phyloP scores from a whole-genome alignment of 1,140 invertebrate genomes.

The Camponotus vicinus region DNA sequence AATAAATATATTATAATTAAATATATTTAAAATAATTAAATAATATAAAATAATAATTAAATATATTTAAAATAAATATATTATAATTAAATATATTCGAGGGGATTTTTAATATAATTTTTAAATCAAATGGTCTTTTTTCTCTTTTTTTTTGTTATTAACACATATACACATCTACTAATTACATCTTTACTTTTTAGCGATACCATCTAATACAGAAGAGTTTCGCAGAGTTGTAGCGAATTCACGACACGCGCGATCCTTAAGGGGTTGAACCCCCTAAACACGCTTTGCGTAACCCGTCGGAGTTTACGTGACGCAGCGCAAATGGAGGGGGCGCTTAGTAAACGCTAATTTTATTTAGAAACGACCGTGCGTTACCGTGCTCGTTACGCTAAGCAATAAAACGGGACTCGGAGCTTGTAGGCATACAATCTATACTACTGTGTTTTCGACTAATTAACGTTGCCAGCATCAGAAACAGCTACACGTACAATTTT shows the following conservation, averaged over 20 bases:
- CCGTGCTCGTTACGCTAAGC: slow-evolving; percentile 69
- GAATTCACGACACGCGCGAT: slow-evolving; percentile 56
- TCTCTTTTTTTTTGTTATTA: not conserved
- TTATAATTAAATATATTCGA: not conserved
- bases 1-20: no score
- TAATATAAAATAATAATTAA: no score
- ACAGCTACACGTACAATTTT: slow-evolving; percentile 48
- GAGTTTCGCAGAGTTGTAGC: not conserved
- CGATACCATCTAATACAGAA: slow-evolving; percentile 1
- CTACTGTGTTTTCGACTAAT: slow-evolving; percentile 75
- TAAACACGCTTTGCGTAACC: slow-evolving; percentile 36
- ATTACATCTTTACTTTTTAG: slow-evolving; percentile 5
- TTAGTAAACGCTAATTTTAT: slow-evolving; percentile 71
- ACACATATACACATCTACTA: not conserved
- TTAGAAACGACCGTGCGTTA: slow-evolving; percentile 72
- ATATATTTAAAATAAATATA: no score
- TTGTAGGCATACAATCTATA: slow-evolving; percentile 66
- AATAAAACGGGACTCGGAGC: slow-evolving; percentile 69
- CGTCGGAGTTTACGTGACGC: slow-evolving; percentile 31
- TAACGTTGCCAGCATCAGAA: slow-evolving; percentile 67
- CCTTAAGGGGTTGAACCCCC: slow-evolving; percentile 42
- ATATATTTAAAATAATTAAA: no score
- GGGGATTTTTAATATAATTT: slow-evolving; percentile 4
- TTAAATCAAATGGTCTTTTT: not conserved
- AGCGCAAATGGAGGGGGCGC: not conserved